These are phyloP conservation scores for Vanessa cardui DNA, from an alignment of 2,888 invertebrate species.

Conservation along the genomic window DNA sequence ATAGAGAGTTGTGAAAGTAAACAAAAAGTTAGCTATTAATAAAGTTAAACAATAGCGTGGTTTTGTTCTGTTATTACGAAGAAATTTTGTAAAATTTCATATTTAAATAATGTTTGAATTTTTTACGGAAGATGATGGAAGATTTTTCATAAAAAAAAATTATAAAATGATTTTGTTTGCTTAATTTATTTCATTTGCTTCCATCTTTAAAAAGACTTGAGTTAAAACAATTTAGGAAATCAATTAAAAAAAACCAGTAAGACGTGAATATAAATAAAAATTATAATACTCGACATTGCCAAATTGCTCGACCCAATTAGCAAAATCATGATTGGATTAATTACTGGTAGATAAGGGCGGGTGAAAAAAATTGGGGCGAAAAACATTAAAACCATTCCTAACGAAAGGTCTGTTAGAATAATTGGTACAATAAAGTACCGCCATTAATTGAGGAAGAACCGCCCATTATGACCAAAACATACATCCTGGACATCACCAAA, in stretches of 20 bases:
- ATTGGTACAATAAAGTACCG: constrained; percentile 2
- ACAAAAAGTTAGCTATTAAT: constrained; percentile 12
- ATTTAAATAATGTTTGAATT: no score
- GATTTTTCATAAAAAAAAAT: no score
- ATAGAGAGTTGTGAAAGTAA: constrained; percentile 1
- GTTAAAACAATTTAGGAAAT: no score
- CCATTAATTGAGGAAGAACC: background rate
- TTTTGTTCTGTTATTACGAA: no score
- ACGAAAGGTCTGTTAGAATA: background rate
- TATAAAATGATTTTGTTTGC: no score
- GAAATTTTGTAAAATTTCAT: no score
- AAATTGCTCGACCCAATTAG: constrained; percentile 3
- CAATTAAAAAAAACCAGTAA: no score
- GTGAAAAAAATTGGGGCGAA: background rate
- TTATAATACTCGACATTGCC: background rate
- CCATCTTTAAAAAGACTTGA: no score
- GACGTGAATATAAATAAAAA: no score
- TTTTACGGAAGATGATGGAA: no score
- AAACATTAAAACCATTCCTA: background rate
- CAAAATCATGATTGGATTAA: background rate
- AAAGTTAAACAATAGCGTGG: constrained; percentile 7
- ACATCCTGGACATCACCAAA: background rate
- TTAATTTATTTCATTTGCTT: no score
- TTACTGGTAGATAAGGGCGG: background rate
- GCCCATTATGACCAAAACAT: background rate